A percentile compares a stretch with the other conserved stretches of the same genome.
phyloP scores from a whole-genome alignment of 2,797 vertebrate species.

The Chloroceryle inda region DNA sequence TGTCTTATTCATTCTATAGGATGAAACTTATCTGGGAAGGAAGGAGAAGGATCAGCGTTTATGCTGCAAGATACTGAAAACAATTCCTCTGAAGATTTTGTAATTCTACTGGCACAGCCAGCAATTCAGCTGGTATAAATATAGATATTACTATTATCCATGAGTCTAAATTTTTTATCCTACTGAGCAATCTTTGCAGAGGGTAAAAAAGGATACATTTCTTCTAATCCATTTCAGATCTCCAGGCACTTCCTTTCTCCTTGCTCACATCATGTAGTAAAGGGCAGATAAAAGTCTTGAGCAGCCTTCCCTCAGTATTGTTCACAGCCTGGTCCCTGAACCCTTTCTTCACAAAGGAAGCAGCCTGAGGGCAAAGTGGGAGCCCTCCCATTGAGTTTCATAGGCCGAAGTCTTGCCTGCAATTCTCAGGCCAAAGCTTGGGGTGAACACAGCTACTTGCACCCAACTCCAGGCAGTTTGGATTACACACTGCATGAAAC shows the following conservation, averaged over 20 bases:
- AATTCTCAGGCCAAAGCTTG: neutral
- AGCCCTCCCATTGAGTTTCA: neutral
- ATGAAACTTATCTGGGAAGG: neutral
- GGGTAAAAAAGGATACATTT: neutral
- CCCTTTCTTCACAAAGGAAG: neutral
- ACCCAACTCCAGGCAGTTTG: neutral
- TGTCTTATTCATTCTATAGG: neutral
- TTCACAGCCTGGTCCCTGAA: neutral
- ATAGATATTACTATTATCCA: neutral
- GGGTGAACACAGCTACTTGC: neutral
- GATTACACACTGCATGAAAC: neutral
- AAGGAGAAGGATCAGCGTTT: neutral
- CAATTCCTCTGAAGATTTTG: neutral
- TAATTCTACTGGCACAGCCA: neutral
- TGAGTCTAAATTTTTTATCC: neutral
- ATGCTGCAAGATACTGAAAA: neutral
- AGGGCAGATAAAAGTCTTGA: neutral
- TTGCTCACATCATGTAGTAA: neutral
- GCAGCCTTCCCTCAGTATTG: neutral
- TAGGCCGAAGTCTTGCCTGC: rapidly evolving
- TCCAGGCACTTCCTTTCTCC: neutral
- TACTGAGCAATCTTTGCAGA: neutral
- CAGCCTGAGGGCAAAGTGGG: neutral
- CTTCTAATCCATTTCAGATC: neutral
- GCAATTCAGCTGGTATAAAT: neutral